Evolutionary conservation across 2,113 vertebrate genomes (phyloP).

Genomic region (Sitta europaea): DNA sequence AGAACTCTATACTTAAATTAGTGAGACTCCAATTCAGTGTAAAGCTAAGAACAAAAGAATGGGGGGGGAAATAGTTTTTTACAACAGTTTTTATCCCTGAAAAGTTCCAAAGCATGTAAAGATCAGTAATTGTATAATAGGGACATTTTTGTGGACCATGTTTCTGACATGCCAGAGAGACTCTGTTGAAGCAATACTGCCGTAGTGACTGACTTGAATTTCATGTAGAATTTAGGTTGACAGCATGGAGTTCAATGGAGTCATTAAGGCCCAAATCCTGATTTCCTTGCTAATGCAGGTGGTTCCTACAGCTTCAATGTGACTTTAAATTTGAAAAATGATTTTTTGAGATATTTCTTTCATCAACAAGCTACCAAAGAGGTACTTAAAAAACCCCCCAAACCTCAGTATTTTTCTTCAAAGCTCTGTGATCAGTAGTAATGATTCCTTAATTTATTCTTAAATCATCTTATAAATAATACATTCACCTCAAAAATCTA

Average conservation of each 20-base stretch:
- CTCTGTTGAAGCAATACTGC: neutral
- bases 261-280: neutral
- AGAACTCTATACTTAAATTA: neutral
- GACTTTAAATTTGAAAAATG: neutral
- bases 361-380: neutral
- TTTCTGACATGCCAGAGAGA: neutral
- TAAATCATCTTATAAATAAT: neutral
- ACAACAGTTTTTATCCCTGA: neutral
- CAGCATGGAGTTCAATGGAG: neutral
- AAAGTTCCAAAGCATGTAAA: neutral
- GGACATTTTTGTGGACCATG: neutral
- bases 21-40: neutral
- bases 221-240: neutral
- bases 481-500: neutral
- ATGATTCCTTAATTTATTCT: neutral
- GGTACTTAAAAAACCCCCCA: neutral
- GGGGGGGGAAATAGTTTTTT: rapidly evolving
- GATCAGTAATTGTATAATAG: neutral
- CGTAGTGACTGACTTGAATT: neutral
- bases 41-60: neutral
- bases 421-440: neutral
- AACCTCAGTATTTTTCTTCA: neutral
- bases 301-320: neutral
- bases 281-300: neutral
- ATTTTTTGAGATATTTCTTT: neutral